Conservation (phyloP, 2,888 invertebrate species). For the Meta bourneti region DNA sequence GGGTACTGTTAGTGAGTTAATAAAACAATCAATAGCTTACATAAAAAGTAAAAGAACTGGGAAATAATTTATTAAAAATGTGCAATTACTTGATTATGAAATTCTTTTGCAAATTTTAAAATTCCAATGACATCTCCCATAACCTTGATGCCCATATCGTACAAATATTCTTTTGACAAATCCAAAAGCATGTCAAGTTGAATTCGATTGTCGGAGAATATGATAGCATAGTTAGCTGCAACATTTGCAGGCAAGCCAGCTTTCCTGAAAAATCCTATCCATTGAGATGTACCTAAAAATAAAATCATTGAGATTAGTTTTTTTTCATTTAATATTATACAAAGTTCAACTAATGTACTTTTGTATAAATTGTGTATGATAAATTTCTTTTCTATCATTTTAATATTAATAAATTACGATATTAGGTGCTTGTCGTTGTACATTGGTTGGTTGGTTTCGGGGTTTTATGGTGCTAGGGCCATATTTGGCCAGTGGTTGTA, state of each 20-base stretch:
- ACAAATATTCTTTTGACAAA: constrained; percentile 91
- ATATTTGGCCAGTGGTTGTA: too few species aligned
- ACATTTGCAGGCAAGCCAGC: constrained; percentile 91
- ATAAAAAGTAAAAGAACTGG: too few species aligned
- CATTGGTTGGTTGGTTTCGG: too few species aligned
- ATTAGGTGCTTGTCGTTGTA: too few species aligned
- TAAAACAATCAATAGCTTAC: too few species aligned
- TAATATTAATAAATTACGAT: too few species aligned
- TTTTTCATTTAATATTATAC: background rate
- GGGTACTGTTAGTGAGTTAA: too few species aligned
- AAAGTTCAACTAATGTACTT: background rate
- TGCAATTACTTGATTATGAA: constrained; percentile 66
- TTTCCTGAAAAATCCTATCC: constrained; percentile 92
- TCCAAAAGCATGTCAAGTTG: constrained; percentile 92
- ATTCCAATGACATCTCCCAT: constrained; percentile 86
- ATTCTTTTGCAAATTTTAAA: constrained; percentile 85
- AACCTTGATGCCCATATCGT: constrained; percentile 91
- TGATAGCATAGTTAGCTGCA: constrained; percentile 90
- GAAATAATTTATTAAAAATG: too few species aligned
- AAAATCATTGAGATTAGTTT: background rate
- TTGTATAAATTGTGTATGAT: too few species aligned
- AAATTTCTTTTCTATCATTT: too few species aligned
- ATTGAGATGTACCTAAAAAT: constrained; percentile 82
- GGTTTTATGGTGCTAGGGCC: too few species aligned
- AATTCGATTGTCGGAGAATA: constrained; percentile 92